Conservation (phyloP, 2,797 vertebrate genomes). For the Microctenopoma stevenorrisi region DNA sequence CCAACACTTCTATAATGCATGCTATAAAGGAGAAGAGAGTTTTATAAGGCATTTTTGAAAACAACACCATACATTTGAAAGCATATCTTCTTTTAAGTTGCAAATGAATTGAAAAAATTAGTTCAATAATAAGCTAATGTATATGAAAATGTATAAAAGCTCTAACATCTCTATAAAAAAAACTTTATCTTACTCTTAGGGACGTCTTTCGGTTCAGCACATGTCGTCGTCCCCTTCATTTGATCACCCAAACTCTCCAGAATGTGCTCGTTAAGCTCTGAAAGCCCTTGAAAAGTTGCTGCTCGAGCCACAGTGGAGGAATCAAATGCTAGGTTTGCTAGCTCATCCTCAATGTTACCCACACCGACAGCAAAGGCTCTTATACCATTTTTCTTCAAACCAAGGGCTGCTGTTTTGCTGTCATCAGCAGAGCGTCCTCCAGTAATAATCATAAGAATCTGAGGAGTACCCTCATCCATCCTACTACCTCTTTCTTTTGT, state of each 20-base stretch:
- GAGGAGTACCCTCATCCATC: conserved; percentile 88
- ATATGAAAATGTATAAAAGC: neutral
- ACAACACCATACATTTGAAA: conserved; percentile 1
- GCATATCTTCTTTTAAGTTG: neutral
- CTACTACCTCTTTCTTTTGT: conserved; percentile 90
- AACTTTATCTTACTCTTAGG: conserved; percentile 80
- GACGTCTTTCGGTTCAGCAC: conserved; percentile 65
- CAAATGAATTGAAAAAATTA: neutral
- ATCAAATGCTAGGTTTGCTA: conserved; percentile 88
- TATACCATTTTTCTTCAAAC: conserved; percentile 84
- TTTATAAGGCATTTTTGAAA: neutral
- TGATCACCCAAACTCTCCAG: conserved; percentile 88
- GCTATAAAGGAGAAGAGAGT: conserved; percentile 75
- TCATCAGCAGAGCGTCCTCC: conserved; percentile 90
- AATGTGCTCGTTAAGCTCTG: conserved; percentile 92
- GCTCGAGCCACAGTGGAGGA: conserved; percentile 85
- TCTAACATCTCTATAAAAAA: neutral
- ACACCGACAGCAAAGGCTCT: conserved; percentile 92
- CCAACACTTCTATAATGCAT: conserved; percentile 91
- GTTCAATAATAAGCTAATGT: neutral
- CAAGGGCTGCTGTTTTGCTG: conserved; percentile 84
- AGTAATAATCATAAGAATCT: conserved; percentile 91
- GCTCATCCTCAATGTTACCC: conserved; percentile 85
- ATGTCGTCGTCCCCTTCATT: conserved; percentile 84
- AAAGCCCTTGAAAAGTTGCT: conserved; percentile 83